Base-by-base conservation (phyloP, 2,888 invertebrate genomes). In the Agrotis segetum region DNA sequence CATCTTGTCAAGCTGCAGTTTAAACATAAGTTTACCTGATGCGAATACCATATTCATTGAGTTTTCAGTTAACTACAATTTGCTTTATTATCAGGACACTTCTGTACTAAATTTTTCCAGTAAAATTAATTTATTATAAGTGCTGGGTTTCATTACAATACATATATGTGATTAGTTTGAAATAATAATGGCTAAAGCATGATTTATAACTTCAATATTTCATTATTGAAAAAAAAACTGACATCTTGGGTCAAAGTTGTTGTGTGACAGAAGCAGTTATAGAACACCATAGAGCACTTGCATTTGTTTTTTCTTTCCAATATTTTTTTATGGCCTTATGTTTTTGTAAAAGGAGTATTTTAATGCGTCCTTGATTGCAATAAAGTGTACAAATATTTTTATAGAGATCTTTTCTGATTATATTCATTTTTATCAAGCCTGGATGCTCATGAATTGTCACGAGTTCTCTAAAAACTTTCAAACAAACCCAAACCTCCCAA, bases 41-140 rank as follows among this genome's bases (percentile, higher is more conserved):
- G 49, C 44, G 3, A 67, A 67, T 11, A 75, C 44, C 77, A 72
- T 76, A 21, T 34, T 64, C n/a, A 0, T 62, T 44, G 3, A 19
- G 17, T 13, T 29, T 44, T 21, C 44, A 49, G 6, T 65, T 7
- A 7, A n/a, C 50, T 13, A 46, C 16, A 13, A 62, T n/a, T 34
- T 50, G 44, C 0, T 17, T 13, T 72, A 29, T 40, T 21, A 24
- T 14, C 6, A 29, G 17, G 5, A 55, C 17, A 55, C 24, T n/a
- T 34, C 34, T 7, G 7, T 34, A n/a, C 13, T n/a, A 13, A 2
- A 29, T 4, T 56, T 56, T 56, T 56, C 44, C 17, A 7, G 14
- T 24, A 49, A 21, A 11, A 0, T n/a, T 11, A 13, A 34, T 21
- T 50, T 52, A 17, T 19, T n/a, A 4, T 0, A 11, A 21, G 14